Base-by-base conservation (phyloP, 1,140 invertebrate species). In the Pomacea maculata region DNA sequence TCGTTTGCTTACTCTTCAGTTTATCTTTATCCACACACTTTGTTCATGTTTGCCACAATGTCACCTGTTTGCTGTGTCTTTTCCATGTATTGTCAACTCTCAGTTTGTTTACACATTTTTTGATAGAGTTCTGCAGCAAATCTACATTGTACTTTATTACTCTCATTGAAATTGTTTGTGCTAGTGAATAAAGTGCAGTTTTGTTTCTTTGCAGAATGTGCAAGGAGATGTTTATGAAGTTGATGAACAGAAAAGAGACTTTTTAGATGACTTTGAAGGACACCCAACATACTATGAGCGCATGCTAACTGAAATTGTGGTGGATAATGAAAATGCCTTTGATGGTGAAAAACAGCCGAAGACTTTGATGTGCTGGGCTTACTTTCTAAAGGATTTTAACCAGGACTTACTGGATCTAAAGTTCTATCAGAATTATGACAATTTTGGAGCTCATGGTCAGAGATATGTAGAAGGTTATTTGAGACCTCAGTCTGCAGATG, bases 141-240 rank as follows among this genome's bases (percentile, higher is more conserved):
- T 45, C 34, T 45, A 45, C 6, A 45, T 45, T 45, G 34, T 45
- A 25, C 34, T 45, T 45, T 45, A 45, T 45, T 45, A 45, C 34
- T 45, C 6, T 45, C 34, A 45, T 45, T 45, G 2, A 45, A 45
- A 45, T 45, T 45, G 34, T 6, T 45, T 45, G 34, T 45, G 34
- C 34, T 45, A 6, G 2, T 45, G 34, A 45, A 45, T 45, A 6
- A 45, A 45, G 34, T 45, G 34, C 6, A 45, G 1, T 70, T 11
- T 34, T 45, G 34, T 29, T 5, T 80, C 1, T 85, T 88, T 45
- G 61, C 86, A 95, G 94, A 88, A 93, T 84, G 90, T 95, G n/a
- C 25, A 80, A 15, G 96, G 96, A 17, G 97, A 98, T 93, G 91
- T 98, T 54, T 98, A 96, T 88, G 94, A 96, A 90, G 94, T 98